Base-by-base conservation (phyloP, 2,797 vertebrate species). In the Leptatherina wallacei region DNA sequence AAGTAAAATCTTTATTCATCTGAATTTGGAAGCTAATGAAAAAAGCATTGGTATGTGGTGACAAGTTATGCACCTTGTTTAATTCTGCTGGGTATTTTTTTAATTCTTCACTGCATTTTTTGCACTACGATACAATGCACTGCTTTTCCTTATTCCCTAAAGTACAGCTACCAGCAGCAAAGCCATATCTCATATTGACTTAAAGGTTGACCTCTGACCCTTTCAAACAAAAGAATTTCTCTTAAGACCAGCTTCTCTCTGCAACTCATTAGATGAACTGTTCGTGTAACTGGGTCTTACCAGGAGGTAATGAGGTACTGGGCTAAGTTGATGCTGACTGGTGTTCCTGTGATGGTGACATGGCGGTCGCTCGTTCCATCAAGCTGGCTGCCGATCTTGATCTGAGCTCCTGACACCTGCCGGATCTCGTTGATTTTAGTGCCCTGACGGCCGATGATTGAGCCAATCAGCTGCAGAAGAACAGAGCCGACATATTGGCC, bases 251-350 rank as follows among this genome's bases (percentile, higher is more conserved):
- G 6, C 52, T 40, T 27, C 64, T 52, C 18, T 32, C 2, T 6
- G 32, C 36, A 64, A 70, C 65, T 83, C 64, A 78, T 83, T 82
- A 69, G 61, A 65, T 38, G 49, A 6, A 57, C 65, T 38, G 65
- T 36, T 30, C 4, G 18, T 57, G 69, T 61, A 59, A 4, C 14
- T 14, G 69, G 65, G 38, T 47, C 95, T 94, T 93, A 98, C 97
- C 97, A 97, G 94, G 96, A 94, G 88, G 96, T 97, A 93, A 98
- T 98, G 95, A 98, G 97, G 95, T 98, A 98, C 93, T 98, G 97
- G 89, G 97, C 97, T 92, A 98, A 83, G 89, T 97, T 96, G 79
- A 98, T 98, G 94, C 95, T 98, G 93, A 97, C 95, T 0, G 96
- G 96, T 14, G 96, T 95, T 71, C 97, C 97, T 0, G 96, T 97